Evolutionary conservation across 2,888 invertebrate genomes (phyloP).

Genomic region (Netelia melanura): DNA sequence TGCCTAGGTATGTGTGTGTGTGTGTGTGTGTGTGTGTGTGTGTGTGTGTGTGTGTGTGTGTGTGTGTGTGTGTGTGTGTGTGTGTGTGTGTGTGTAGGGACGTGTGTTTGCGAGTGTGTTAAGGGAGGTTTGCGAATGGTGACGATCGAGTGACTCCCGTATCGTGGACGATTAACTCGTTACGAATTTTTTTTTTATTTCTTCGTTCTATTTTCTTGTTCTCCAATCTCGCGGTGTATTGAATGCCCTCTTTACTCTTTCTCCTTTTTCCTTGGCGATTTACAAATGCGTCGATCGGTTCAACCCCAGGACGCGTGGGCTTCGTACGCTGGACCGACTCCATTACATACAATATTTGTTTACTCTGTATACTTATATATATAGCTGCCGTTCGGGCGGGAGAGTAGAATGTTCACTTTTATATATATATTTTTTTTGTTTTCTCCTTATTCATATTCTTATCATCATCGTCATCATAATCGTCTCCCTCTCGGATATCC

Average conservation of each 20-base stretch:
- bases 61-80: neutral
- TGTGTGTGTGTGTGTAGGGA: neutral
- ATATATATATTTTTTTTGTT: constrained; percentile 37
- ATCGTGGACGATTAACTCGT: too few species aligned
- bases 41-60: neutral
- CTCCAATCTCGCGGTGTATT: constrained; percentile 8
- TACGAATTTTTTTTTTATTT: neutral
- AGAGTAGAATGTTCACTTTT: constrained; percentile 44
- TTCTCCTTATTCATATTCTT: constrained; percentile 15
- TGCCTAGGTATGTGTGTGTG: neutral
- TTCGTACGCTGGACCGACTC: constrained; percentile 49
- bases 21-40: neutral
- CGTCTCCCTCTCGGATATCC: constrained; percentile 31
- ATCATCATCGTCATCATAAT: constrained; percentile 17
- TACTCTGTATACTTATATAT: constrained; percentile 45
- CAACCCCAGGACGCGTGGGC: constrained; percentile 68
- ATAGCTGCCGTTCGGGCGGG: constrained; percentile 60
- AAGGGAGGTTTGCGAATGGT: neutral
- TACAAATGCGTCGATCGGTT: constrained; percentile 53
- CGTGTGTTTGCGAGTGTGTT: neutral
- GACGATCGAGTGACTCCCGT: too few species aligned
- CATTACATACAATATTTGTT: constrained; percentile 42
- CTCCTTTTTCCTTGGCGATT: constrained; percentile 19
- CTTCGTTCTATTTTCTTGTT: neutral
- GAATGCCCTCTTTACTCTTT: constrained; percentile 20